Evolutionary conservation across 2,888 invertebrate genomes (phyloP), one percentile per base, ranked within the genome.

Genomic region (Drosophila neonasuta): DNA sequence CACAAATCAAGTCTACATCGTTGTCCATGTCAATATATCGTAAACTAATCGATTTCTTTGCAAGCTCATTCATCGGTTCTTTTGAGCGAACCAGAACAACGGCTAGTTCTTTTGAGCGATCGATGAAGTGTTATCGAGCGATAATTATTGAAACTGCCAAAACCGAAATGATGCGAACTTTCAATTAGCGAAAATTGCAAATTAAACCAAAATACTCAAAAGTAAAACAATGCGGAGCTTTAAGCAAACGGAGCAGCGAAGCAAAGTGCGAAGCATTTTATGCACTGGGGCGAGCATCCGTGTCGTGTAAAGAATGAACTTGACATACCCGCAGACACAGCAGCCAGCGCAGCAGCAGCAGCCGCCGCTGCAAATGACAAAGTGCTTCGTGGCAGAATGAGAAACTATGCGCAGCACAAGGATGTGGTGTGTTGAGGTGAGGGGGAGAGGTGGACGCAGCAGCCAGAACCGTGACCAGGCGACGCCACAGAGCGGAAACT

Each of bases 401-500:
- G 63, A 58, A 52, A 68, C 66, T 46, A 55, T 55, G 49, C 42
- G 45, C 58, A 45, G 50, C 5, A 46, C 34, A 2, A 36, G 20
- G 24, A 46, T 1, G 24, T 15, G 60, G 29, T 39, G 41, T 24
- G 24, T 24, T 24, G 24, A 24, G 9, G 11, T 41, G 9, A 8
- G 30, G 11, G 9, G 49, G 10, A 29, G 30, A 44, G 45, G 9
- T 9, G 49, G n/a, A 36, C 46, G 3, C 39, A 52, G 49, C 13
- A 29, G 41, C 15, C 60, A 52, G 44, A n/a, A 39, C 39, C 54
- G 32, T 55, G 69, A 50, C 62, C 57, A 63, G 32, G 58, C 61
- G 54, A 57, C 32, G 76, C 74, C 78, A 59, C 77, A 73, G 65
- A 74, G 74, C 79, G 78, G 79, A 79, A 79, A 79, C 76, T 73